Evolutionary conservation across 2,888 invertebrate genomes (phyloP).

Genomic region (Drosophila rellima): DNA sequence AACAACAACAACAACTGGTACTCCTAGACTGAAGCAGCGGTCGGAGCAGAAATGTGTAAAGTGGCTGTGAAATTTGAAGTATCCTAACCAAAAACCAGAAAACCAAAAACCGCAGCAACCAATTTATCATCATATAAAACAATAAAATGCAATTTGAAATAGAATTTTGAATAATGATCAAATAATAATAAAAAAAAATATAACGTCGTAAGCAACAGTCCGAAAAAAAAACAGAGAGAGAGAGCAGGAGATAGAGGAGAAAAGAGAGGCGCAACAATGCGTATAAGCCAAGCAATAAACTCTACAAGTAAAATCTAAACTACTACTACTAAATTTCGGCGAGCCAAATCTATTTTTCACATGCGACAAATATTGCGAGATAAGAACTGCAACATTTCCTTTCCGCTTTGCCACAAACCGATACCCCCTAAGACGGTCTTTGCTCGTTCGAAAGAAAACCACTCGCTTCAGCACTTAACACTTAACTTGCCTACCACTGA

Average conservation of each 20-base stretch:
- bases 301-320: slow-evolving; percentile 62
- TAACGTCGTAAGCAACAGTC: slow-evolving; percentile 4
- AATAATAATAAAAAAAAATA: slow-evolving; percentile 22
- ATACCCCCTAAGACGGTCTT: slow-evolving; percentile 70
- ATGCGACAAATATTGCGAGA: slow-evolving; percentile 62
- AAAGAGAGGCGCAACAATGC: slow-evolving; percentile 52
- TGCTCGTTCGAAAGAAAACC: slow-evolving; percentile 75
- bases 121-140: slow-evolving; percentile 50
- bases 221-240: neutral
- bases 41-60: slow-evolving; percentile 73
- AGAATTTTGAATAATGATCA: slow-evolving; percentile 48
- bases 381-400: slow-evolving; percentile 75
- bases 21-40: slow-evolving; percentile 46
- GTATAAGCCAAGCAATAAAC: slow-evolving; percentile 58
- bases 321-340: slow-evolving; percentile 60
- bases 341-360: slow-evolving; percentile 76
- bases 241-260: slow-evolving; percentile 9
- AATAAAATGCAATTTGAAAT: slow-evolving; percentile 55
- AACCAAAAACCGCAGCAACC: slow-evolving; percentile 32
- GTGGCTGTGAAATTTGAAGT: slow-evolving; percentile 77
- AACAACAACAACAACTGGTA: slow-evolving; percentile 19
- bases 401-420: slow-evolving; percentile 75
- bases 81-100: slow-evolving; percentile 60
- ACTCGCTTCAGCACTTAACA: slow-evolving; percentile 74
- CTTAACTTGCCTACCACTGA: slow-evolving; percentile 67